Conservation (phyloP, 2,888 invertebrate genomes). For the Argyresthia goedartella region DNA sequence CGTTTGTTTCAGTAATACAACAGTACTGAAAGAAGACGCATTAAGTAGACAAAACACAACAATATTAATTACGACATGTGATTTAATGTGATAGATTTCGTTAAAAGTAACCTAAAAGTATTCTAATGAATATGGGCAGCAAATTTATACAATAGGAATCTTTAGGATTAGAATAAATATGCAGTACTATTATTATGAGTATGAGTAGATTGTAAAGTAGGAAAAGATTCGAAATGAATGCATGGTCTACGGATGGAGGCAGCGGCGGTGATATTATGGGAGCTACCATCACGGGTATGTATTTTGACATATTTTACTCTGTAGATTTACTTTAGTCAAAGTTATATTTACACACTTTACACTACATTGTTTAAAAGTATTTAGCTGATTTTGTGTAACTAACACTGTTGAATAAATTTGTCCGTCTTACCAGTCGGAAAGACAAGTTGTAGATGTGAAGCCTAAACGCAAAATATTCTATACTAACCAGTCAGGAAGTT, state of each 20-base stretch:
- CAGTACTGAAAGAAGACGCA: conserved; percentile 31
- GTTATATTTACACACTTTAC: too few relatives aligned
- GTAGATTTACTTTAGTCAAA: too few relatives aligned
- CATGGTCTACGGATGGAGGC: conserved; percentile 39
- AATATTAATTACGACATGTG: neutral
- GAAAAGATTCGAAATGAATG: conserved; percentile 30
- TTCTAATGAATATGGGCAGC: neutral
- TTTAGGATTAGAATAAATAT: neutral
- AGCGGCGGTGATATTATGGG: conserved; percentile 44
- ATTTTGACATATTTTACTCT: neutral
- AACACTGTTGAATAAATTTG: too few relatives aligned
- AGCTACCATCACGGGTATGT: conserved; percentile 50
- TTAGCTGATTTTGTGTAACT: too few relatives aligned
- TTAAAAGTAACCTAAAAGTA: neutral
- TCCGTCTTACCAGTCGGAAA: too few relatives aligned
- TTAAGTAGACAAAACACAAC: conserved; percentile 3
- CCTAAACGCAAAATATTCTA: too few relatives aligned
- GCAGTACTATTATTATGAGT: neutral
- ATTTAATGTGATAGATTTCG: neutral
- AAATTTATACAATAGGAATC: neutral
- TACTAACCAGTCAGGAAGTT: too few relatives aligned
- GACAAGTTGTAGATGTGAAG: too few relatives aligned
- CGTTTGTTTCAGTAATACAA: conserved; percentile 29
- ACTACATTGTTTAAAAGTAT: too few relatives aligned
- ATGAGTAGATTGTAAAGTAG: neutral